Base-by-base conservation (phyloP, 2,113 vertebrate genomes). In the Puma concolor region DNA sequence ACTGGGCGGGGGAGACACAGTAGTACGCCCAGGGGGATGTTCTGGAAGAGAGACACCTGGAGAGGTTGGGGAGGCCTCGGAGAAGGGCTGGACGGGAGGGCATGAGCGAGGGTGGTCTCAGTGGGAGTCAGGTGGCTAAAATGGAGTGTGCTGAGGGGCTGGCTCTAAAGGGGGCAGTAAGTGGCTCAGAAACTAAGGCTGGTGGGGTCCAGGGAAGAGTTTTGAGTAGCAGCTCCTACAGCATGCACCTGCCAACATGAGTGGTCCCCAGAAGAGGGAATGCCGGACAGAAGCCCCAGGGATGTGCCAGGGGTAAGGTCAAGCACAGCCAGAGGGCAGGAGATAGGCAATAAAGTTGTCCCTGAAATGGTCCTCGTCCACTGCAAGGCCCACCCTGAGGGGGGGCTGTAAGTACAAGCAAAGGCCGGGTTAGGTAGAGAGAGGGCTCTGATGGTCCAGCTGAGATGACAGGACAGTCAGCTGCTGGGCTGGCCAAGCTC, bases 261-360 rank as follows among this genome's bases (percentile, higher is more conserved):
- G 15, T 2, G 0, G 14, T 29, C n/a, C n/a, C 8, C 8, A 1
- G 12, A 66, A 29, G 25, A 50, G 31, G 31, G 48, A 14, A 17
- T 6, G 2, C 33, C 52, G 44, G 16, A 23, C 27, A 50, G 76
- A 16, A 5, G 33, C 5, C 7, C n/a, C 25, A 0, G 0, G 29
- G 52, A 8, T 10, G 79, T 5, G 7, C 25, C 25, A 4, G 33
- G 29, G 41, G 8, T 11, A 8, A 9, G 38, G 38, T 8, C 57
- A 38, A 21, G 33, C 54, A 11, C 23, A 64, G 79, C 66, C 16
- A 13, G 29, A 23, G 4, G 17, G 4, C 0, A 21, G 60, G 72
- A 50, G 19, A 4, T 10, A 21, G 33, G 74, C 7, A 4, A 54
- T 2, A 19, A 11, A 33, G 21, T 36, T 25, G 5, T 41, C 6